phyloP scores from a whole-genome alignment of 2,113 vertebrate genomes.

The Pelobates fuscus region DNA sequence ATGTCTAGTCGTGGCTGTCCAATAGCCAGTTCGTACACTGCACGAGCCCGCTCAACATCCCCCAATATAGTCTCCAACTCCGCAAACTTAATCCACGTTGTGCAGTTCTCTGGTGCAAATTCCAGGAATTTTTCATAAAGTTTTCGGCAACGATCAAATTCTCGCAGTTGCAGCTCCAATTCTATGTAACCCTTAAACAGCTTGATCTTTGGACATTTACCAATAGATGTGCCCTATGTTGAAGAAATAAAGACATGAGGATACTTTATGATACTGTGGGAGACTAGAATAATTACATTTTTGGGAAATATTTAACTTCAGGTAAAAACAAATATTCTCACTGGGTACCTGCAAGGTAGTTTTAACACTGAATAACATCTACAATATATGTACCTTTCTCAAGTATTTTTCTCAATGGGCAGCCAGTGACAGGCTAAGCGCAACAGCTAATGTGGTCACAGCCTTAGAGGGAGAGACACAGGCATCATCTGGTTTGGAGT shows the following conservation, averaged over 20 bases:
- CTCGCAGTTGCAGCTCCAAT: constrained; percentile 89
- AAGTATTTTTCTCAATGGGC: no score
- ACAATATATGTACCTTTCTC: no score
- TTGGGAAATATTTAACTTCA: no score
- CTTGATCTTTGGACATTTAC: constrained; percentile 96
- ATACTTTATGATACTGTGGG: no score
- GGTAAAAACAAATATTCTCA: no score
- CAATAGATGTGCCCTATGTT: constrained; percentile 85
- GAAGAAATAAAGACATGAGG: constrained; percentile 4
- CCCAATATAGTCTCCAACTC: constrained; percentile 96
- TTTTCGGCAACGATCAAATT: constrained; percentile 96
- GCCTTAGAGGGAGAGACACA: no score
- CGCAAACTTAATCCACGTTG: constrained; percentile 97
- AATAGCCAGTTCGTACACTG: constrained; percentile 93
- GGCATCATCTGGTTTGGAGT: no score
- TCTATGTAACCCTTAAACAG: constrained; percentile 98
- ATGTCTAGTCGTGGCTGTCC: constrained; percentile 93
- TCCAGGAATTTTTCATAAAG: constrained; percentile 97
- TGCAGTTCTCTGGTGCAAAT: constrained; percentile 93
- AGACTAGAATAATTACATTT: no score
- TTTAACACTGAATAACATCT: no score
- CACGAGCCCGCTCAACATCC: constrained; percentile 84
- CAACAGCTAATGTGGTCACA: no score
- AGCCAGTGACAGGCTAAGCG: no score
- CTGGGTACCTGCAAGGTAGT: no score